These are phyloP conservation scores for Pachypeltis micranthus DNA, from an alignment of 1,140 invertebrate species.

Conservation along the genomic window DNA sequence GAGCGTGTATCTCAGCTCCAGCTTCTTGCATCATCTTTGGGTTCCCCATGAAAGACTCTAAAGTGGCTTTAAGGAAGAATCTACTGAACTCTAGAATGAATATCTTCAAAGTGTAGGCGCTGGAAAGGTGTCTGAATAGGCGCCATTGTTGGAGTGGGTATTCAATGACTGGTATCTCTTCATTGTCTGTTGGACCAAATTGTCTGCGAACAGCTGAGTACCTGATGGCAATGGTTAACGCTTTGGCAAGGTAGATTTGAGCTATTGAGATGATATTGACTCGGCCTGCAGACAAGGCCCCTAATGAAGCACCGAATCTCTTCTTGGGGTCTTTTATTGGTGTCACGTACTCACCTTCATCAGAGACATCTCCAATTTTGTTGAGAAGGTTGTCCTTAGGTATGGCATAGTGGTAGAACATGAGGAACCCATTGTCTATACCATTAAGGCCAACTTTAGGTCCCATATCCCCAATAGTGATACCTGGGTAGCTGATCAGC, in stretches of 20 bases:
- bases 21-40: conserved; percentile 36
- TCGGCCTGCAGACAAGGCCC: conserved; percentile 67
- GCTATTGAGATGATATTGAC: conserved; percentile 62
- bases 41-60: conserved; percentile 41
- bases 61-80: conserved; percentile 42
- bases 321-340: conserved; percentile 63
- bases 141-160: conserved; percentile 90
- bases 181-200: conserved; percentile 53
- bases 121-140: conserved; percentile 78
- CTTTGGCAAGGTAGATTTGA: conserved; percentile 51
- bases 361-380: conserved; percentile 72
- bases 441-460: conserved; percentile 80
- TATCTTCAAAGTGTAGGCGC: conserved; percentile 60
- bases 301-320: conserved; percentile 61
- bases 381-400: conserved; percentile 73
- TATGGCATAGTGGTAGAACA: conserved; percentile 76
- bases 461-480: conserved; percentile 70
- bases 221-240: conserved; percentile 71
- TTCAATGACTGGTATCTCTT: conserved; percentile 76
- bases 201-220: conserved; percentile 83
- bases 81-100: conserved; percentile 47
- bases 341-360: conserved; percentile 61
- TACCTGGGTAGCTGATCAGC: conserved; percentile 53
- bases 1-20: conserved; percentile 78
- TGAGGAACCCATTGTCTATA: conserved; percentile 82